Evolutionary conservation across 1,140 invertebrate genomes (phyloP).

Genomic region (Drosophila melanica): DNA sequence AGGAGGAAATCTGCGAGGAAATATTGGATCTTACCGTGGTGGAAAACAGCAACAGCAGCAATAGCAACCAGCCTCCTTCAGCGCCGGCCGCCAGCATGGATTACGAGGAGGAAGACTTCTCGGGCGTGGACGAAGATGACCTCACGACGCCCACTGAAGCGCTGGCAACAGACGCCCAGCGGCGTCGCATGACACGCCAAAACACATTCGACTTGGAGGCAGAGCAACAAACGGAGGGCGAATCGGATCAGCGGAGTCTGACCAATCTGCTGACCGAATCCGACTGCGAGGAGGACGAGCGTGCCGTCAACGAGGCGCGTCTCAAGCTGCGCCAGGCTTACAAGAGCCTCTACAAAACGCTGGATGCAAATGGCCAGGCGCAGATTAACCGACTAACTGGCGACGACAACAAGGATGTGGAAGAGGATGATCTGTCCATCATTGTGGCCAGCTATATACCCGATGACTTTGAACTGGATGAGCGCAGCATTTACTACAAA

Average conservation of each 20-base stretch:
- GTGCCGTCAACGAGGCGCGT: slow-evolving; percentile 61
- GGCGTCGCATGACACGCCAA: slow-evolving; percentile 49
- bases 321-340: slow-evolving; percentile 60
- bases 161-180: slow-evolving; percentile 9
- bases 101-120: slow-evolving; percentile 63
- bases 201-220: slow-evolving; percentile 59
- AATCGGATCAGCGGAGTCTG: slow-evolving; percentile 72
- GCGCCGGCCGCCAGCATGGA: slow-evolving; percentile 12
- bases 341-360: slow-evolving; percentile 69
- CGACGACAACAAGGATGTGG: slow-evolving; percentile 32
- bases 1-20: slow-evolving; percentile 80
- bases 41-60: slow-evolving; percentile 25
- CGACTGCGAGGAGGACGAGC: slow-evolving; percentile 74
- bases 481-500: slow-evolving; percentile 73
- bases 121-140: slow-evolving; percentile 66
- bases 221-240: slow-evolving; percentile 30
- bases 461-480: slow-evolving; percentile 69
- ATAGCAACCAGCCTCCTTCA: not conserved
- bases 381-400: slow-evolving; percentile 57
- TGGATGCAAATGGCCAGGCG: slow-evolving; percentile 57
- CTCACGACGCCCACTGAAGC: slow-evolving; percentile 32
- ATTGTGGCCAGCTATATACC: slow-evolving; percentile 80
- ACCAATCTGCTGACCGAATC: slow-evolving; percentile 75
- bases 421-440: slow-evolving; percentile 77
- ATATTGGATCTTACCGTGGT: slow-evolving; percentile 64